Evolutionary conservation across 2,113 vertebrate species (phyloP), one percentile per base, ranked within the genome.

Genomic region (Atractosteus spatula): DNA sequence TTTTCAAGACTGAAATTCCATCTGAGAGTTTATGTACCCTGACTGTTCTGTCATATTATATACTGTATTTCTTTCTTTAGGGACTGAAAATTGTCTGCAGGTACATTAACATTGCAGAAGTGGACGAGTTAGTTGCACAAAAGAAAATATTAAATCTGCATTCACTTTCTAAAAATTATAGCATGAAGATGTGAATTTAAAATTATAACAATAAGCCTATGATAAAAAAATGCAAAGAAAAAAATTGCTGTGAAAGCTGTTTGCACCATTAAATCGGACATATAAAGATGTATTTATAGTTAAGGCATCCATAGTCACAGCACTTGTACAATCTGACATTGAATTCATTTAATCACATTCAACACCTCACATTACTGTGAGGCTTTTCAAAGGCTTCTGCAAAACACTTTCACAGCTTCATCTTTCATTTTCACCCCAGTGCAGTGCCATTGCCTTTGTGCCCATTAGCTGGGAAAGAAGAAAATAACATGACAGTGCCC

Each of bases 381-480:
- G 3, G 0, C 16, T 72, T 74, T 70, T 70, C 13, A 16, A 57
- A 57, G 41, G 16, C 62, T 69, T 66, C 17, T 65, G 17, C 29
- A 29, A 65, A 11, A 65, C 41, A 76, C 3, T 72, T 63, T 54
- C 56, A 12, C n/a, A 56, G 51, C 43, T 17, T 65, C 11, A 45
- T 72, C 62, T 56, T 56, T 71, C 55, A 75, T 71, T 83, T 73
- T 79, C 44, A 71, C 57, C 66, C 79, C 42, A 59, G 71, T 71
- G 76, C 77, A 69, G 68, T 3, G 62, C 62, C 13, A 29, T 55
- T 71, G 67, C 73, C 77, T 79, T 74, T 51, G 41, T 80, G 62
- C 62, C 47, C 47, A 51, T 51, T 10, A 51, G 47, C 47, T 51
- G 47, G 29, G 10, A 51, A 51, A 51, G 47, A 51, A 51, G 47